These are phyloP conservation scores for Spinus pinus DNA, from an alignment of 2,797 vertebrate species.

Conservation along the genomic window DNA sequence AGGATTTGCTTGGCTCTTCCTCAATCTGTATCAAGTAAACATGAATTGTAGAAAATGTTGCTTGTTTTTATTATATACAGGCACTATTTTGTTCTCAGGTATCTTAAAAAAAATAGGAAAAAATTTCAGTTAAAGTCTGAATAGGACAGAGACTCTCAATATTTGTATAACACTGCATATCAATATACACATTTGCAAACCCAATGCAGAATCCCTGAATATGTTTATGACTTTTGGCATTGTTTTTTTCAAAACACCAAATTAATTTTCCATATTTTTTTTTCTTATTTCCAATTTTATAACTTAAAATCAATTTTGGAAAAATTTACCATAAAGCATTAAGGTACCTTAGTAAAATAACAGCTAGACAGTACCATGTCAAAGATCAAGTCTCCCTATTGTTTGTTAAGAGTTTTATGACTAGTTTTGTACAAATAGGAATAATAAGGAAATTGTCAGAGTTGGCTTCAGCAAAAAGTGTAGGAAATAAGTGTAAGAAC, in stretches of 20 bases:
- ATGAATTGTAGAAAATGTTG: not conserved
- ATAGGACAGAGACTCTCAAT: not conserved
- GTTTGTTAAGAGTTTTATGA: not conserved
- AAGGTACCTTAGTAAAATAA: not conserved
- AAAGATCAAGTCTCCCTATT: not conserved
- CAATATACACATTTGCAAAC: not conserved
- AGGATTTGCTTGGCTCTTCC: not conserved
- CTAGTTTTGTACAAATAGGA: not conserved
- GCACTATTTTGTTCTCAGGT: not conserved
- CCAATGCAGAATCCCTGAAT: not conserved
- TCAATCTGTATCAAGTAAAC: not conserved
- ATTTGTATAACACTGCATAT: not conserved
- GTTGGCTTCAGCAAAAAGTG: not conserved
- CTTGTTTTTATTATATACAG: not conserved
- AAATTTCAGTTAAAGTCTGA: not conserved
- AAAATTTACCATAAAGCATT: not conserved
- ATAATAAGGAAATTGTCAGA: not conserved
- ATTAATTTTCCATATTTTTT: not conserved
- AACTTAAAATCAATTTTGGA: not conserved
- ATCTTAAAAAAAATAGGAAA: not conserved
- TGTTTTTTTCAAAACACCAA: not conserved
- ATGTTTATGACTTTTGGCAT: not conserved
- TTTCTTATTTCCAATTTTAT: not conserved
- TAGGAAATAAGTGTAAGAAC: not conserved
- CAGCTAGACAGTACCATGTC: not conserved